Evolutionary conservation across 2,888 invertebrate species (phyloP), one percentile per base, ranked within the genome.

Genomic region (Dasysyrphus tricinctus): DNA sequence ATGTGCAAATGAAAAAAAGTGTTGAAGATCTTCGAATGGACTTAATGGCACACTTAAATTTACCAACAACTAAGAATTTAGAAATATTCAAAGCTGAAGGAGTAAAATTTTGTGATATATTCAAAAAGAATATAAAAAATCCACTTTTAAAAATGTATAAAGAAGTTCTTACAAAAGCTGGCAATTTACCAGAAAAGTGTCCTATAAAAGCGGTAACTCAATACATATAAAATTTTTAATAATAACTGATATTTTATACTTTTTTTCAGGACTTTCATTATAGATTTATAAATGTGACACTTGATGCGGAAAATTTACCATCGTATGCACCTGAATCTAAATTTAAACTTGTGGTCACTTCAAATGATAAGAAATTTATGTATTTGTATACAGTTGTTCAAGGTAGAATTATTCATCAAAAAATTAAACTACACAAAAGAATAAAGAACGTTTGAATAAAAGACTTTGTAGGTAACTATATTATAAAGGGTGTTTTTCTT

Each of bases 251-350:
- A 39, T 19, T 37, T n/a, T 16, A 24, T 24, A 24, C 24, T 24
- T 24, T 24, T 24, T 24, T 29, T 44, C 1, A 65, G 65, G 47
- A 65, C 11, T 44, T 44, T 47, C 44, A n/a, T 47, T 65, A 47
- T 11, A 32, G 7, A 12, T 65, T 65, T 34, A 6, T 34, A 16
- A 65, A 65, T 34, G 11, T 65, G 16, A 65, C 47, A 47, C 34
- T 47, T 0, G 16, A 34, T 34, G 1, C 44, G 12, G 65, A 65
- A 7, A 7, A 12, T 3, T 34, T 65, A 6, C 65, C 65, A 32
- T 12, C 12, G 1, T 65, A 16, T 47, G 6, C 16, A 7, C 65
- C 65, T 7, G 65, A 47, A 16, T 32, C 47, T 16, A 2, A 0
- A 65, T 65, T 65, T 47, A 44, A 47, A 34, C 34, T 65, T 7